Evolutionary conservation across 2,888 invertebrate genomes (phyloP).

Genomic region (Glyphotaelius pellucidus): DNA sequence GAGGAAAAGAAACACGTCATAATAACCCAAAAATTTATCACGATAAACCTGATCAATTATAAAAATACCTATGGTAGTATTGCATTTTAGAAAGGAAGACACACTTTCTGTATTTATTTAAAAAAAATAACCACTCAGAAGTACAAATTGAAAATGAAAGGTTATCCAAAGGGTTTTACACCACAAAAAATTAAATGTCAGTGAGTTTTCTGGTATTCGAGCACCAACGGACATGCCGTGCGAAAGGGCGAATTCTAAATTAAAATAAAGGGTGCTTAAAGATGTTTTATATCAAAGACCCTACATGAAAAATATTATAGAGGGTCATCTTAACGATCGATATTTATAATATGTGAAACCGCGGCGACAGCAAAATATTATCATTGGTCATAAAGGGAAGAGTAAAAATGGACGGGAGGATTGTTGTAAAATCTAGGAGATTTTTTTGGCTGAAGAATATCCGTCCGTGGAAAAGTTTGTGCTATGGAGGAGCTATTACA

Average conservation of each 20-base stretch:
- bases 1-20: too few relatives aligned
- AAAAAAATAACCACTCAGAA: neutral
- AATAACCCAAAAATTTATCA: too few relatives aligned
- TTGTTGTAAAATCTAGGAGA: too few relatives aligned
- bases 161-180: slow-evolving; percentile 24
- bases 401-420: neutral
- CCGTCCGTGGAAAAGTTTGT: too few relatives aligned
- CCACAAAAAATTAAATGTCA: slow-evolving; percentile 30
- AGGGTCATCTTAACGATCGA: neutral
- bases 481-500: too few relatives aligned
- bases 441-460: too few relatives aligned
- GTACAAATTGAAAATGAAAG: neutral
- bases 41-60: neutral
- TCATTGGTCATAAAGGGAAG: neutral
- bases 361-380: neutral
- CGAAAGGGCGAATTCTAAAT: slow-evolving; percentile 3
- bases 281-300: neutral
- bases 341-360: neutral
- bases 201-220: neutral
- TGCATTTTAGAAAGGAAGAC: neutral
- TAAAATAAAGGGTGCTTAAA: neutral
- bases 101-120: too few relatives aligned
- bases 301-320: neutral
- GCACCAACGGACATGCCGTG: neutral
- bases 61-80: neutral